Percentiles rank a stretch among this genome's conserved stretches.
These are phyloP conservation scores for Neolamprologus variostigma DNA, from an alignment of 2,113 vertebrate species.

Conservation along the genomic window DNA sequence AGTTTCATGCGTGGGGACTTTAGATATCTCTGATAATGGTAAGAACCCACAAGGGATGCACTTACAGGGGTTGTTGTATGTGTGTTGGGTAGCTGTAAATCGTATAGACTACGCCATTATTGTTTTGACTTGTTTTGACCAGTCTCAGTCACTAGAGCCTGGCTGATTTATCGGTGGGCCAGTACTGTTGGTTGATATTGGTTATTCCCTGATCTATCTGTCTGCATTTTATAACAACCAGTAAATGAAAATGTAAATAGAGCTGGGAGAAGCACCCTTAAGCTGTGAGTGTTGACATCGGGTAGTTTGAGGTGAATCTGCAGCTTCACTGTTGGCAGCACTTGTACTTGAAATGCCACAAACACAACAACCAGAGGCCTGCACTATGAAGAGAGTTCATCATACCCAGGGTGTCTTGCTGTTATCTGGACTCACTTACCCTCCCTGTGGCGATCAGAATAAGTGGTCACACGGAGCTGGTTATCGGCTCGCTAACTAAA, in stretches of 20 bases:
- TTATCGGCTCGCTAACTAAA: neutral
- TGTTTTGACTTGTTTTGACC: neutral
- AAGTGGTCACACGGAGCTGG: neutral
- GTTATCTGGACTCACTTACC: neutral
- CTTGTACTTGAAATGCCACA: neutral
- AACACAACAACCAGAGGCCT: neutral
- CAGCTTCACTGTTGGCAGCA: neutral
- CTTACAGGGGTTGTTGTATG: neutral
- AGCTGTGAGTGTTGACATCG: neutral
- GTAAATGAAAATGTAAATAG: neutral
- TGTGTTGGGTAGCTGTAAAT: neutral
- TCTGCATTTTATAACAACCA: neutral
- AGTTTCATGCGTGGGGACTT: conserved; percentile 77
- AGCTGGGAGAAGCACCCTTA: neutral
- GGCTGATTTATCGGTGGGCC: neutral
- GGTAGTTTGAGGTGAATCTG: neutral
- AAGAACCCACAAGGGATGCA: conserved; percentile 22
- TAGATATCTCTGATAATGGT: conserved; percentile 89
- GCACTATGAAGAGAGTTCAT: neutral
- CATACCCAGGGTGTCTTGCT: neutral
- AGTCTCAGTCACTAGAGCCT: neutral
- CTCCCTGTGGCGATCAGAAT: neutral
- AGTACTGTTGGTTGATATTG: neutral
- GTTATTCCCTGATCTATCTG: neutral
- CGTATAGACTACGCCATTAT: neutral